Base-by-base conservation (phyloP, 2,113 vertebrate genomes). In the Eudyptes chrysolophus region DNA sequence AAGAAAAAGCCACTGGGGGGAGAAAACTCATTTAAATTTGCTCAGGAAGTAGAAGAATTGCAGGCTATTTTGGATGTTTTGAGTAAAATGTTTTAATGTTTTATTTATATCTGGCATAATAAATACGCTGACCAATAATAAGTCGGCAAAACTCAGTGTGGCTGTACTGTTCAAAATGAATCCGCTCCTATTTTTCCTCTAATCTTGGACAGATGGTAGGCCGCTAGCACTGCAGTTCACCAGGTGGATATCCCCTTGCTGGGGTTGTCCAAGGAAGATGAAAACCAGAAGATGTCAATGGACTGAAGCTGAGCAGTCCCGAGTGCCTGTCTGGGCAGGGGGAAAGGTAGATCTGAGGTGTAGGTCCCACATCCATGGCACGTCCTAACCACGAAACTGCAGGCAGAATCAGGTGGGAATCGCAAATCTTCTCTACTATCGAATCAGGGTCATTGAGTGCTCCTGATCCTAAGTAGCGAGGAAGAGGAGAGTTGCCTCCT, bases 51-150 rank as follows among this genome's bases (percentile, higher is more conserved):
- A 58, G 85, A 60, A 94, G 68, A 78, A 78, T 89, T 83, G 64
- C 71, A 78, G 62, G 16, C 62, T 90, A 8, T 54, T 89, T 65
- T 51, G 42, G 66, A 10, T 92, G 74, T 92, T 94, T 84, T 57
- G 55, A 87, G 90, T 65, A 54, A 70, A 89, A 84, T 51, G n/a
- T 68, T 85, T 85, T 92, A 70, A 94, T 74, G 80, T 89, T 92
- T 93, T 92, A 90, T 95, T 97, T 92, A 81, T 93, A 84, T 66
- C 51, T 70, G 25, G 26, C 51, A 81, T 76, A 84, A 76, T 89
- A 93, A 93, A 93, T 82, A 69, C 76, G 78, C 87, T 95, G 93
- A 96, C 84, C 87, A 93, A 64, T 93, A 82, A 60, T 76, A 94
- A 82, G 81, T 92, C 93, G 93, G 92, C 87, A 89, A 71, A 95